Base-by-base conservation (phyloP, 2,113 vertebrate species). In the Ia io region DNA sequence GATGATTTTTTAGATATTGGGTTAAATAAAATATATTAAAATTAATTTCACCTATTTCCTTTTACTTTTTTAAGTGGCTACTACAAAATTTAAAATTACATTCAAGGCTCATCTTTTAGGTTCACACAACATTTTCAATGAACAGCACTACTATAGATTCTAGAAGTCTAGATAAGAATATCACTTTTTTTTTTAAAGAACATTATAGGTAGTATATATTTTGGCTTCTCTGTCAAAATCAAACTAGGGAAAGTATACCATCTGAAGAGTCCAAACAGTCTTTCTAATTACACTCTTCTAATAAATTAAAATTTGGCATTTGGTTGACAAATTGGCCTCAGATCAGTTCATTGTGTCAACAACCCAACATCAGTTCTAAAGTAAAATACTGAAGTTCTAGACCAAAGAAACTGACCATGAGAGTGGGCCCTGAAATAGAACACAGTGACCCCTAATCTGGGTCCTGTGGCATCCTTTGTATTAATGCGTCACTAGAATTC, bases 241-340 rank as follows among this genome's bases (percentile, higher is more conserved):
- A 86, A 28, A 73, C 9, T 44, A 86, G 37, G 37, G 32, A 56
- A 77, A 92, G 51, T 77, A 56, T 2, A 51, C 28, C 42, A 67
- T 51, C 37, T 80, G 44, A 92, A 85, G 76, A 95, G 22, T 44
- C 56, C 37, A 65, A 94, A 63, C 2, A 73, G 37, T 47, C 51
- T 80, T 82, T 73, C 61, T 91, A 49, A 93, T 80, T 89, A 80
- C 2, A 67, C 5, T 84, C n/a, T 74, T 16, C 18, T 61, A 67
- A 10, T 85, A 91, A 84, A 73, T 40, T 84, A 87, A 94, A 88
- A 80, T 70, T 80, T 84, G 76, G 47, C 63, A 77, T 91, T 86
- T 94, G 37, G 37, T 73, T 94, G 90, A 83, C 12, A 94, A 84
- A 86, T 63, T 35, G 53, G n/a, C 40, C 67, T 89, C 37, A 25